Percentiles rank a stretch among this genome's conserved stretches.
Evolutionary conservation across 2,888 invertebrate species (phyloP).

Genomic region (Hedya salicella): DNA sequence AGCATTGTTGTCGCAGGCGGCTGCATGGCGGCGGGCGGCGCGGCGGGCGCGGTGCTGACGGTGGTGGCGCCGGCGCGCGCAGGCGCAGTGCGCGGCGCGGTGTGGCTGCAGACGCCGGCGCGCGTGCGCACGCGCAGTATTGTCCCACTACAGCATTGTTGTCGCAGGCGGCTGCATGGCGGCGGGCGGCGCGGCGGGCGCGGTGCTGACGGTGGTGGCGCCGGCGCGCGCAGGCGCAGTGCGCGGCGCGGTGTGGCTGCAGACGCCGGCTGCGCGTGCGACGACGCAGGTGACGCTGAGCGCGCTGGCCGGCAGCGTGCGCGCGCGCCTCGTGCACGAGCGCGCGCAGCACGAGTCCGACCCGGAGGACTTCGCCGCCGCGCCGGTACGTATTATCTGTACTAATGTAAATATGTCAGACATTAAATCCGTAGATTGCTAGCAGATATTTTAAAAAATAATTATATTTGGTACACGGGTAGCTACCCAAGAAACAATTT

Average conservation of each 20-base stretch:
- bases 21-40: too few relatives aligned
- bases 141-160: too few relatives aligned
- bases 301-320: conserved; percentile 50
- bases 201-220: conserved; percentile 59
- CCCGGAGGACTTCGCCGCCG: conserved; percentile 41
- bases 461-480: too few relatives aligned
- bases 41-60: too few relatives aligned
- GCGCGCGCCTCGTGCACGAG: conserved; percentile 47
- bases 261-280: conserved; percentile 84
- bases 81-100: too few relatives aligned
- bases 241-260: conserved; percentile 55
- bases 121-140: too few relatives aligned
- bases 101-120: too few relatives aligned
- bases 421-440: too few relatives aligned
- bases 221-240: conserved; percentile 55
- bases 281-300: conserved; percentile 85
- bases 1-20: conserved; percentile 1
- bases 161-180: conserved; percentile 38
- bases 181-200: conserved; percentile 44
- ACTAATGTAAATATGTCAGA: too few relatives aligned
- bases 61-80: too few relatives aligned
- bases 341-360: conserved; percentile 43
- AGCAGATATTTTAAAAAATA: too few relatives aligned
- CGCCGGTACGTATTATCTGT: conserved; percentile 43
- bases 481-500: too few relatives aligned